Conservation (phyloP, 2,797 vertebrate species). For the Podarcis siculus region DNA sequence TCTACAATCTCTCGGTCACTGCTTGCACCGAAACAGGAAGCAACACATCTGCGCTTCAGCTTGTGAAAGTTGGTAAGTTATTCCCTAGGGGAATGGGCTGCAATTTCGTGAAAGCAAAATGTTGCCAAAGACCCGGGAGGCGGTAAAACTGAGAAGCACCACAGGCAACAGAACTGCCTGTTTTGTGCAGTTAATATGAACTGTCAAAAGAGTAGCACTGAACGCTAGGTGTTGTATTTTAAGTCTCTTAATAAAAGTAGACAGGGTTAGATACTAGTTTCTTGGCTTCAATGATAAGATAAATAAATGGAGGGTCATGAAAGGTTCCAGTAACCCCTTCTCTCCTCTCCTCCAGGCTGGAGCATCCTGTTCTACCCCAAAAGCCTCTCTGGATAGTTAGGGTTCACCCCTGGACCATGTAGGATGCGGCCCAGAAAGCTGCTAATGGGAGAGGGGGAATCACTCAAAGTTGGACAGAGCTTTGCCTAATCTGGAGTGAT, state of each 20-base stretch:
- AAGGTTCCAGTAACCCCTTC: no score
- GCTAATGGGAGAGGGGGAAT: neutral
- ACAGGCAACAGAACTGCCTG: neutral
- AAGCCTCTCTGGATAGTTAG: neutral
- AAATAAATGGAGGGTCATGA: neutral
- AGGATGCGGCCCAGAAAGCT: neutral
- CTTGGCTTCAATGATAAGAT: neutral
- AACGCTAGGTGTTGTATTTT: neutral
- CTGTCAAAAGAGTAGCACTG: fast-evolving
- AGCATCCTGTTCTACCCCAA: neutral
- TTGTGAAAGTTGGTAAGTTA: constrained; percentile 91
- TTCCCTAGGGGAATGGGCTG: neutral
- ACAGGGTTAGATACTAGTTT: neutral
- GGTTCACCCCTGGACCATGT: neutral
- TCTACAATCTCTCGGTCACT: constrained; percentile 95
- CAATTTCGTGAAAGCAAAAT: neutral
- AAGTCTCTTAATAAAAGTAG: fast-evolving
- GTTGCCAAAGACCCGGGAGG: no score
- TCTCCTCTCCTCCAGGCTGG: no score
- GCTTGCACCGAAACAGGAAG: constrained; percentile 92
- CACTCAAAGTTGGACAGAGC: neutral
- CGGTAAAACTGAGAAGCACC: neutral
- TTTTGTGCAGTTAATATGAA: neutral
- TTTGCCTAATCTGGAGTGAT: neutral
- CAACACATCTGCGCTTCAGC: constrained; percentile 87